Conservation (phyloP, 2,113 vertebrate species). For the Psephotus haematonotus region DNA sequence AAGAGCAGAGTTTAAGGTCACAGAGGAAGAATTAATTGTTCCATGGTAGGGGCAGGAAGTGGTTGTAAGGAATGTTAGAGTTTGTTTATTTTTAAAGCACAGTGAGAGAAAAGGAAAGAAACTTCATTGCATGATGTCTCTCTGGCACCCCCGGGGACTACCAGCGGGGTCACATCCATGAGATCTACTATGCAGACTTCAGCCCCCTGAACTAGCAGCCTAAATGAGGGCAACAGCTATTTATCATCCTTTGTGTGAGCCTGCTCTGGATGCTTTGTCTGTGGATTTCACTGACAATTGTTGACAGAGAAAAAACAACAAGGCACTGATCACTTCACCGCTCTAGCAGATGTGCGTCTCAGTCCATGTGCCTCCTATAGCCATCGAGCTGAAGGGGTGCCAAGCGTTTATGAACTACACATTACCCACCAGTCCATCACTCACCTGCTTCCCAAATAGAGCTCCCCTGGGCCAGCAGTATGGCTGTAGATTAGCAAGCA, state of each 20-base stretch:
- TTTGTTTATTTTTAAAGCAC: conserved; percentile 7
- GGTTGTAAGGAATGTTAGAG: not conserved
- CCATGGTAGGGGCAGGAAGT: not conserved
- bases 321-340: not conserved
- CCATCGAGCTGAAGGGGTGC: not conserved
- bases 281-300: not conserved
- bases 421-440: not conserved
- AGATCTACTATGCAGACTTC: not conserved
- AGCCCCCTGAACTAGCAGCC: not conserved
- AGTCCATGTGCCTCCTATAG: not conserved
- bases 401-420: not conserved
- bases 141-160: not conserved
- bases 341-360: not conserved
- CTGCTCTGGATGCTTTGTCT: not conserved
- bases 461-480: not conserved
- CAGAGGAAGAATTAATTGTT: not conserved
- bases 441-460: not conserved
- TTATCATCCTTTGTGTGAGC: not conserved
- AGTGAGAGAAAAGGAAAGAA: conserved; percentile 1
- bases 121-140: not conserved
- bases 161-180: not conserved
- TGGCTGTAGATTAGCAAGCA: not conserved
- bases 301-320: not conserved
- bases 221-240: not conserved
- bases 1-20: not conserved